Evolutionary conservation across 2,797 vertebrate genomes (phyloP), one percentile per base, ranked within the genome.

Genomic region (Loris lydekkerianus): DNA sequence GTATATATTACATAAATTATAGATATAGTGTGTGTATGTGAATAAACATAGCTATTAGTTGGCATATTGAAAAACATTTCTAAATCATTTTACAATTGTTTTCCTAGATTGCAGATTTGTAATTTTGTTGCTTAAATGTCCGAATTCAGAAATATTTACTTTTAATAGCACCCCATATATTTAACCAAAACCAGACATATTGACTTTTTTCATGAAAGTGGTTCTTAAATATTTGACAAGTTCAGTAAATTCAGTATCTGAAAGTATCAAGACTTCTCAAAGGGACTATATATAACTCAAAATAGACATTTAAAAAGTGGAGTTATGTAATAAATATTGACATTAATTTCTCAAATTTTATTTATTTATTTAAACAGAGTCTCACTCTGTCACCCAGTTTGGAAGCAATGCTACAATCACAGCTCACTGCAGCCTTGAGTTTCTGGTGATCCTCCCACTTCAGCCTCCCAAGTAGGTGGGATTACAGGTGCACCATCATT

Each of bases 341-440:
- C 72, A 58, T 65, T 46, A 89, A 67, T 80, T 53, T 92, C 17
- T 92, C 37, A 69, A 77, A 80, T 60, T 85, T 88, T 69, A 85
- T 7, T 17, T 31, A 65, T 29, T 29, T 63, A 29, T 63, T 20
- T 56, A 67, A 17, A 67, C 15, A 18, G 15, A 7, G 65, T 67
- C 65, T n/a, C 18, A 17, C 65, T 67, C 31, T n/a, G 65, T 67
- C 7, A 4, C 65, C 29, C 31, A 67, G 65, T 7, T 17, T 67
- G 31, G 65, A 67, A 31, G 7, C 31, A 67, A 8, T 67, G 65
- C 8, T n/a, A 17, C 31, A n/a, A 18, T 67, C 7, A 18, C 9
- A 67, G 31, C 31, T 67, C 31, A n/a, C 15, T 67, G 65, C 65
- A 67, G 65, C 31, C 65, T 67, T 67, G 65, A 67, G n/a, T 17